Percentiles rank a stretch among this genome's conserved stretches.
Conservation (phyloP, 2,888 invertebrate genomes). For the Tyria jacobaeae region DNA sequence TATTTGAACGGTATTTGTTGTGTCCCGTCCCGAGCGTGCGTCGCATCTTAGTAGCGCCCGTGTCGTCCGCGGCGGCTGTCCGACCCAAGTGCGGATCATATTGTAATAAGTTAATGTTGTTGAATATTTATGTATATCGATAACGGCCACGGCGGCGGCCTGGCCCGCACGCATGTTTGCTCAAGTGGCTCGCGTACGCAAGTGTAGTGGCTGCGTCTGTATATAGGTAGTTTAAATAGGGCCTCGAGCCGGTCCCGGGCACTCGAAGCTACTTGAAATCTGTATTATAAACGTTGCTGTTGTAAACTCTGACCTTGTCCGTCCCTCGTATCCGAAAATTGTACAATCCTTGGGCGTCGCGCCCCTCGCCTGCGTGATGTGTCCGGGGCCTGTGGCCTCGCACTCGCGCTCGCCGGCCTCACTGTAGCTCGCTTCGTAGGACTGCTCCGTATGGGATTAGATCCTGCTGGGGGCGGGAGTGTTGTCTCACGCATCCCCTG, state of each 20-base stretch:
- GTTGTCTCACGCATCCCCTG: constrained; percentile 40
- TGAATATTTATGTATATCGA: constrained; percentile 61
- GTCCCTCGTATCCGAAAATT: constrained; percentile 50
- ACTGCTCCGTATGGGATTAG: constrained; percentile 68
- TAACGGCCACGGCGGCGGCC: constrained; percentile 53
- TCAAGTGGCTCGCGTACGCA: constrained; percentile 78
- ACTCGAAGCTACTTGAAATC: constrained; percentile 53
- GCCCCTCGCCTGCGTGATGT: constrained; percentile 33
- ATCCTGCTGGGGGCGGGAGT: constrained; percentile 48
- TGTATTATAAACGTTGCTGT: constrained; percentile 55
- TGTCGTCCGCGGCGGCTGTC: constrained; percentile 53
- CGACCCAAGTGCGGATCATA: constrained; percentile 51
- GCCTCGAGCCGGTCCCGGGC: constrained; percentile 61
- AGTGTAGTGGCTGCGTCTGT: constrained; percentile 78
- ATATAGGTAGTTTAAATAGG: constrained; percentile 77
- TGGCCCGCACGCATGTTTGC: constrained; percentile 70
- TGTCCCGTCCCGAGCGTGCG: constrained; percentile 67
- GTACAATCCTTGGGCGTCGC: constrained; percentile 38
- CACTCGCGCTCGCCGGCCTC: constrained; percentile 53
- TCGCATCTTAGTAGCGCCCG: constrained; percentile 41
- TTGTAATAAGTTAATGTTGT: constrained; percentile 62
- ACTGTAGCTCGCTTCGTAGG: constrained; percentile 70
- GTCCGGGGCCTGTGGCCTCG: constrained; percentile 43
- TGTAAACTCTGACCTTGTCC: constrained; percentile 58
- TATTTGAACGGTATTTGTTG: constrained; percentile 64